These are phyloP conservation scores for Chloroceryle amazona DNA, from an alignment of 2,797 vertebrate genomes.

Conservation along the genomic window DNA sequence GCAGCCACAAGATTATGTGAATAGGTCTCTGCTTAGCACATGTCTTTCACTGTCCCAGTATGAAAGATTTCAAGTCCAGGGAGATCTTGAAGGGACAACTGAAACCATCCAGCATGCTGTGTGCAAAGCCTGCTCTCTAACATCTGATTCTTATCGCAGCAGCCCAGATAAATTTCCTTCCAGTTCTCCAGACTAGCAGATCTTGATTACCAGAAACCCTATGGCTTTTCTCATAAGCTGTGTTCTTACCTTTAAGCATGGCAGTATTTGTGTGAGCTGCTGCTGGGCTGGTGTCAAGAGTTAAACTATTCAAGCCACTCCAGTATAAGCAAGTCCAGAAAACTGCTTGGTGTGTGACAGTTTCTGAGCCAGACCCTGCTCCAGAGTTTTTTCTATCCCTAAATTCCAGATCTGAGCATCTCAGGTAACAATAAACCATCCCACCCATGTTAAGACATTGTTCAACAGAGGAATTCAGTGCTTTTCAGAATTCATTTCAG, in stretches of 20 bases:
- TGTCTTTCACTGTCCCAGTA: background rate
- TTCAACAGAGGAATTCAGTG: background rate
- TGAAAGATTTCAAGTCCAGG: background rate
- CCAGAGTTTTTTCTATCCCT: background rate
- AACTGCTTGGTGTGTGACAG: background rate
- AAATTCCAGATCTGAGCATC: background rate
- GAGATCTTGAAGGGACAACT: background rate
- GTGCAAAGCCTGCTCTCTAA: background rate
- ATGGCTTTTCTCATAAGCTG: slow-evolving; percentile 17
- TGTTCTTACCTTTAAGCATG: slow-evolving; percentile 12
- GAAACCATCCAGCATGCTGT: background rate
- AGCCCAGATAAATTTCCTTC: slow-evolving; percentile 31
- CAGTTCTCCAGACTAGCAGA: background rate
- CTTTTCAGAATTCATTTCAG: slow-evolving; percentile 31
- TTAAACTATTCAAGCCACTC: background rate
- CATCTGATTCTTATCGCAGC: slow-evolving; percentile 6
- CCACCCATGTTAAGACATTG: background rate
- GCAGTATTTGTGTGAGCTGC: slow-evolving; percentile 6
- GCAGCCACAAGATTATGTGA: background rate
- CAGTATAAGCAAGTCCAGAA: background rate
- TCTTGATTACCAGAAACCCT: slow-evolving; percentile 15
- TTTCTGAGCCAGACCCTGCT: background rate
- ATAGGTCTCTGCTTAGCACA: background rate
- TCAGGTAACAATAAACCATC: background rate
- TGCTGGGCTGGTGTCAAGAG: background rate